Conservation (phyloP, 1,140 invertebrate species). For the Cydia pomonella region DNA sequence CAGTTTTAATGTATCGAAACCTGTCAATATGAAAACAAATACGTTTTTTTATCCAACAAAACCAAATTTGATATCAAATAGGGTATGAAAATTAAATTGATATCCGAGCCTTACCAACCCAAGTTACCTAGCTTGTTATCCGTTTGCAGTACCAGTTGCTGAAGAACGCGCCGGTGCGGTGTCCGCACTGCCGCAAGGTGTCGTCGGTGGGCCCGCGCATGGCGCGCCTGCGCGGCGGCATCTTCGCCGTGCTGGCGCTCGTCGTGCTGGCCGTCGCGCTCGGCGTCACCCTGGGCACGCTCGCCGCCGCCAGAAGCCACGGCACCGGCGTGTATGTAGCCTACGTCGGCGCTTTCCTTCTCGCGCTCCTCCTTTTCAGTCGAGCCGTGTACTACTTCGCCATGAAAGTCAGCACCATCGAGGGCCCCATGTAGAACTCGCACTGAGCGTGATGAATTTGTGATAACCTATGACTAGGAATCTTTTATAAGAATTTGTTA, state of each 20-base stretch:
- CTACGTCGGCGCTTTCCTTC: constrained; percentile 90
- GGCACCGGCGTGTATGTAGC: constrained; percentile 91
- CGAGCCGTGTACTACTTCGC: constrained; percentile 93
- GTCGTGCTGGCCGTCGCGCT: constrained; percentile 88
- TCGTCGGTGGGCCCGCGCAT: constrained; percentile 94
- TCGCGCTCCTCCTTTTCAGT: constrained; percentile 87
- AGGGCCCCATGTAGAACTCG: constrained; percentile 86
- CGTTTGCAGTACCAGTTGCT: constrained; percentile 93
- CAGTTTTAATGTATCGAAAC: too few species aligned
- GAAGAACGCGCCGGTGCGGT: constrained; percentile 96
- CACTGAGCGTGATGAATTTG: constrained; percentile 46
- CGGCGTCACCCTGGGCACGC: constrained; percentile 87
- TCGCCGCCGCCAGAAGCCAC: constrained; percentile 81
- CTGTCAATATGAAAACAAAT: too few species aligned
- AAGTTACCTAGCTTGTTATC: not conserved
- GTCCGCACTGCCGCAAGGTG: constrained; percentile 97
- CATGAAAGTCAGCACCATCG: constrained; percentile 94
- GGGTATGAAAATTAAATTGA: too few species aligned
- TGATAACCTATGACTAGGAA: constrained; percentile 73
- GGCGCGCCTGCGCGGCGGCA: constrained; percentile 87
- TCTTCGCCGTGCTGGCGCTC: constrained; percentile 90
- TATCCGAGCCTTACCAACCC: too few species aligned
- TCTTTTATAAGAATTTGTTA: constrained; percentile 57
- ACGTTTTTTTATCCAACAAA: too few species aligned
- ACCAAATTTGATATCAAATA: too few species aligned